Percentiles rank a stretch among this genome's conserved stretches.
Conservation (phyloP, 2,113 vertebrate genomes). For the Sprattus sprattus region DNA sequence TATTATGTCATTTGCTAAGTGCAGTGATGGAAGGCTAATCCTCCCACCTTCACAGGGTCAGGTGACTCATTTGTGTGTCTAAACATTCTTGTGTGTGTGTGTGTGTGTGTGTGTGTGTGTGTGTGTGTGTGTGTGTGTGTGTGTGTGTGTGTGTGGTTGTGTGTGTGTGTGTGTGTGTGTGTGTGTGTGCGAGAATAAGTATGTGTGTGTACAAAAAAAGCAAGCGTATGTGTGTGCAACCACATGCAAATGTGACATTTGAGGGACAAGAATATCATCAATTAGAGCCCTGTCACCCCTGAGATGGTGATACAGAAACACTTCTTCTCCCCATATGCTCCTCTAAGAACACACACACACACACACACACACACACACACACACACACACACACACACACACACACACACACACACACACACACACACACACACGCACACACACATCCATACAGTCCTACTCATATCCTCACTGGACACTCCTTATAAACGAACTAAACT, state of each 20-base stretch:
- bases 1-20: not conserved
- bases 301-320: conserved; percentile 32
- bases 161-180: not conserved
- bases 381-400: too few relatives aligned
- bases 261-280: not conserved
- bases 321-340: not conserved
- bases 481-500: too few relatives aligned
- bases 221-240: not conserved
- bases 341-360: too few relatives aligned
- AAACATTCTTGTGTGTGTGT: not conserved
- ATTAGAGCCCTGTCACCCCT: conserved; percentile 51
- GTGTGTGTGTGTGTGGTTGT: not conserved
- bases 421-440: too few relatives aligned
- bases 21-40: not conserved
- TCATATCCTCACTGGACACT: too few relatives aligned
- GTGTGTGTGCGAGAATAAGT: not conserved
- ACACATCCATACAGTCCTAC: too few relatives aligned
- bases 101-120: not conserved
- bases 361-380: too few relatives aligned
- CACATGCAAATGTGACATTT: not conserved
- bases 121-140: not conserved
- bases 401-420: too few relatives aligned
- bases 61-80: not conserved
- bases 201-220: not conserved
- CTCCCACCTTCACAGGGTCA: not conserved